These are phyloP conservation scores for Aproaerema taeniolella DNA, from an alignment of 2,888 invertebrate genomes.

Conservation along the genomic window DNA sequence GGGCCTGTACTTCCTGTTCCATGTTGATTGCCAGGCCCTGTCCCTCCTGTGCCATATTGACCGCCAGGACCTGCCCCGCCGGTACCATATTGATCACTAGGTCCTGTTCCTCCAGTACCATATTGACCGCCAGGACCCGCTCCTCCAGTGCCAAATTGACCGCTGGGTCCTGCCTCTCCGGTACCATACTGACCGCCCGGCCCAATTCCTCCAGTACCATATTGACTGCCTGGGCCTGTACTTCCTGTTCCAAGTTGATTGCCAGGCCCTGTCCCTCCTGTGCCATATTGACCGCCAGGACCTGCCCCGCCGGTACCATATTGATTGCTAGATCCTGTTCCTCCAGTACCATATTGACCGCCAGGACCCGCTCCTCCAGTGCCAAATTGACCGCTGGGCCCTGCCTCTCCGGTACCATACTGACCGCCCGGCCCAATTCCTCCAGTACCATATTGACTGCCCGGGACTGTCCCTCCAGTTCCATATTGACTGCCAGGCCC, in stretches of 20 bases:
- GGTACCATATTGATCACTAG: conserved; percentile 15
- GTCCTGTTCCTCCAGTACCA: conserved; percentile 7
- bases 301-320: neutral
- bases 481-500: conserved; percentile 7
- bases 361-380: neutral
- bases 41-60: neutral
- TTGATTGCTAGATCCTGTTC: conserved; percentile 7
- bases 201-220: neutral
- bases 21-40: conserved; percentile 14
- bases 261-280: conserved; percentile 1
- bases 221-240: conserved; percentile 9
- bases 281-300: conserved; percentile 7
- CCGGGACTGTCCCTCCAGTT: conserved; percentile 9
- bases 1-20: conserved; percentile 3
- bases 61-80: conserved; percentile 9
- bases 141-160: conserved; percentile 2
- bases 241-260: neutral
- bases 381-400: neutral
- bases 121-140: conserved; percentile 10
- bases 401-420: neutral
- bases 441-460: conserved; percentile 15
- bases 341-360: conserved; percentile 6
- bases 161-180: conserved; percentile 8
- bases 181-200: neutral
- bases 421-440: neutral